Percentiles rank a stretch among this genome's conserved stretches.
phyloP scores from a whole-genome alignment of 2,797 vertebrate species.

The Silurus lanzhouensis region DNA sequence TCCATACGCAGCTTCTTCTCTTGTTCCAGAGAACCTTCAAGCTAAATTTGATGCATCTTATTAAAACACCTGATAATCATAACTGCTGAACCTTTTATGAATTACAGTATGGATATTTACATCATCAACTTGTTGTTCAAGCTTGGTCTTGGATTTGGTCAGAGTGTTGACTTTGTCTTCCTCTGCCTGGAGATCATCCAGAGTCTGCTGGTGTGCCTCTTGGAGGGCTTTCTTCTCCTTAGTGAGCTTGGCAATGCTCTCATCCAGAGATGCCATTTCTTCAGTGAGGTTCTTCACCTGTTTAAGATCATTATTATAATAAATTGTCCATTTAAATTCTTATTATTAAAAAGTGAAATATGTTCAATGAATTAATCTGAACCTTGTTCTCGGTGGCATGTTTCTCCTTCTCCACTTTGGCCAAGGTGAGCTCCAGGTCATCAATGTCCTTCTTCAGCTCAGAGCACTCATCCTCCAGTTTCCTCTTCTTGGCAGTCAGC shows the following conservation, averaged over 20 bases:
- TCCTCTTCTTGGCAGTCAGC: too few species aligned
- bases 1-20: constrained; percentile 63
- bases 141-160: constrained; percentile 75
- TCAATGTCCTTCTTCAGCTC: too few species aligned
- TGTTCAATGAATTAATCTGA: too few species aligned
- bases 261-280: background rate
- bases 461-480: too few species aligned
- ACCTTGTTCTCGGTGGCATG: too few species aligned
- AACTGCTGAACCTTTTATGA: background rate
- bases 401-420: too few species aligned
- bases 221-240: constrained; percentile 39
- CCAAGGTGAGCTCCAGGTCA: too few species aligned
- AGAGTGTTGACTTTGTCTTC: constrained; percentile 57
- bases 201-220: constrained; percentile 51
- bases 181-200: constrained; percentile 44
- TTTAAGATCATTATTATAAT: too few species aligned
- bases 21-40: constrained; percentile 77
- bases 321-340: too few species aligned
- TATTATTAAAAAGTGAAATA: too few species aligned
- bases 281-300: too few species aligned
- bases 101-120: background rate
- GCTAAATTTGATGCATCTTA: constrained; percentile 53
- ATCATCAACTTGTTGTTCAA: constrained; percentile 54
- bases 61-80: background rate
- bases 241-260: constrained; percentile 43